Conservation (phyloP, 2,113 vertebrate genomes). For the Choloepus hoffmanni region DNA sequence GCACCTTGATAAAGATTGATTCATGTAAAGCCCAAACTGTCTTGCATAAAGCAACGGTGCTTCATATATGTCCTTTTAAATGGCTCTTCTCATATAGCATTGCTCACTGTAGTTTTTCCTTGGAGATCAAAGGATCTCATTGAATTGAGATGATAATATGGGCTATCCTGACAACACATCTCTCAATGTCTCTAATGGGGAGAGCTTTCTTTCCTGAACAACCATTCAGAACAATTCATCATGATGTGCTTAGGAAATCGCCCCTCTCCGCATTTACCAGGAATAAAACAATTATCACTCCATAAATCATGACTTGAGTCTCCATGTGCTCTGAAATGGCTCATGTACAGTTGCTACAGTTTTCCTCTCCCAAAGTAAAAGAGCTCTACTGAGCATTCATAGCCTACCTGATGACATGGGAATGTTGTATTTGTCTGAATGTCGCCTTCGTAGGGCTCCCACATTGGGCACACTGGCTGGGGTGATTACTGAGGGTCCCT, state of each 20-base stretch:
- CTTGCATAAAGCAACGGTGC: background rate
- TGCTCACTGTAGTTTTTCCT: conserved; percentile 46
- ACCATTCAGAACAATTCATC: conserved; percentile 76
- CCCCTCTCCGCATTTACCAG: conserved; percentile 75
- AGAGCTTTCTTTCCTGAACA: conserved; percentile 66
- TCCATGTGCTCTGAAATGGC: conserved; percentile 65
- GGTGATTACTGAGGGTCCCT: conserved; percentile 98
- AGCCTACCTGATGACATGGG: conserved; percentile 97
- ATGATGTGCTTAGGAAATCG: conserved; percentile 70
- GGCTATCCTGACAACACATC: conserved; percentile 71
- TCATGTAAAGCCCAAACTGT: background rate
- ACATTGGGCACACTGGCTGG: conserved; percentile 98
- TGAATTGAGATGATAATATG: conserved; percentile 66
- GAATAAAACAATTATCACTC: conserved; percentile 80
- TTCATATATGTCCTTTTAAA: background rate
- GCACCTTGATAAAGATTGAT: conserved; percentile 25
- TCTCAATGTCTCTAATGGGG: conserved; percentile 69
- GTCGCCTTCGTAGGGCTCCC: conserved; percentile 98
- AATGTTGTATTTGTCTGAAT: conserved; percentile 99
- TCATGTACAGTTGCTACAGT: conserved; percentile 66
- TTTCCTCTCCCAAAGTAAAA: conserved; percentile 80
- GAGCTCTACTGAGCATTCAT: conserved; percentile 70
- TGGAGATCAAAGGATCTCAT: conserved; percentile 73
- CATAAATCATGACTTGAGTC: conserved; percentile 74
- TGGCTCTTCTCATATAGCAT: background rate